Evolutionary conservation across 2,888 invertebrate genomes (phyloP), one percentile per base, ranked within the genome.

Genomic region (Cordilura impudica): DNA sequence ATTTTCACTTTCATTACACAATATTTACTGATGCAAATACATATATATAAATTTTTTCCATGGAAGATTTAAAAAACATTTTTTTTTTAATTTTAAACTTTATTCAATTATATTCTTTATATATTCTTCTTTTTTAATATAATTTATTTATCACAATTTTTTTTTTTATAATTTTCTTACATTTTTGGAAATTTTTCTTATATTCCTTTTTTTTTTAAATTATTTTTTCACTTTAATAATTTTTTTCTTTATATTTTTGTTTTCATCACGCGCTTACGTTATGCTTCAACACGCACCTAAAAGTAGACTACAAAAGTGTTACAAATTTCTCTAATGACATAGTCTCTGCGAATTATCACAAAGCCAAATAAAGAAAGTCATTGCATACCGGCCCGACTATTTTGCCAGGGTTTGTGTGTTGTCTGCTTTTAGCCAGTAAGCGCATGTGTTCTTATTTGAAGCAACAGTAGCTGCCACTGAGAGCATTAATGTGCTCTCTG

Each of bases 201-300:
- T 47, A 31, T 72, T n/a, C n/a, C n/a, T n/a, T 73, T 39, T 29
- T 58, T 51, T 21, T 61, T 65, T 18, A 6, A 45, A 19, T 16
- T 49, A 45, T 56, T 70, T 63, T 14, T 65, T 18, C 16, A 71
- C 35, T 69, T 65, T 63, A 58, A 70, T 74, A 56, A 31, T 58
- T 23, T 31, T 31, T 4, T 14, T 53, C 58, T 45, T 23, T 65
- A 26, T 23, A 43, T 56, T 66, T 72, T 79, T 72, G 61, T 81
- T 72, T 81, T 78, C 45, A 56, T 74, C 72, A 76, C 81, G 82
- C 82, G 82, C 80, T 82, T 61, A 83, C 82, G 83, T 81, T 82
- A 75, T 83, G 81, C 81, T 81, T 85, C 83, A 85, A 85, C 85
- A 86, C 86, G 87, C 87, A 87, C 88, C 87, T 87, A 86, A 87